phyloP scores from a whole-genome alignment of 2,888 invertebrate genomes.

The Watsonalla binaria region DNA sequence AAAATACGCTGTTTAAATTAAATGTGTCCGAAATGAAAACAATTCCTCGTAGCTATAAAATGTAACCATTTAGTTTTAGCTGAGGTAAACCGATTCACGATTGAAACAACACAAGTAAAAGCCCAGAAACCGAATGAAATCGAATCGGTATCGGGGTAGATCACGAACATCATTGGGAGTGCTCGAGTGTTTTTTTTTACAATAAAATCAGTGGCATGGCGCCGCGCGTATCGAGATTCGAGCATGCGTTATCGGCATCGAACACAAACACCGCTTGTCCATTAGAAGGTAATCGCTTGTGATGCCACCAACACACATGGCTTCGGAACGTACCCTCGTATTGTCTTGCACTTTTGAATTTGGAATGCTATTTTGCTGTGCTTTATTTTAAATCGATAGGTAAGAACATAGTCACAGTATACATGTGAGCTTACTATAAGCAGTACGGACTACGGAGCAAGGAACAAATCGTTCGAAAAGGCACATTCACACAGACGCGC shows the following conservation, averaged over 20 bases:
- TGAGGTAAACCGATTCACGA: not conserved
- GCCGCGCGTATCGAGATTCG: slow-evolving; percentile 63
- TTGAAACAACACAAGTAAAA: slow-evolving; percentile 15
- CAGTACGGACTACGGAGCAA: too few relatives aligned
- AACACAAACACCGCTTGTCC: slow-evolving; percentile 77
- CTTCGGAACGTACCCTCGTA: slow-evolving; percentile 45
- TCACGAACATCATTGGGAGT: slow-evolving; percentile 42
- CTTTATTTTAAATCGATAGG: slow-evolving; percentile 1
- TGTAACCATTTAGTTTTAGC: not conserved
- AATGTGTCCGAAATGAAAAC: slow-evolving; percentile 18
- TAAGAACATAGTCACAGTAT: too few relatives aligned
- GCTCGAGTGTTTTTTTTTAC: slow-evolving; percentile 39
- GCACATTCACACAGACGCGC: too few relatives aligned
- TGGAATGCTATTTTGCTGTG: slow-evolving; percentile 40
- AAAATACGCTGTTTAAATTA: too few relatives aligned
- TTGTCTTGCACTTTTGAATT: slow-evolving; percentile 60
- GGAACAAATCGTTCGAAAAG: too few relatives aligned
- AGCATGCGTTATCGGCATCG: slow-evolving; percentile 62
- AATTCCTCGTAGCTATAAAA: slow-evolving; percentile 6
- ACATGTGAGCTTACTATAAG: too few relatives aligned
- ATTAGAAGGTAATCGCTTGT: slow-evolving; percentile 78
- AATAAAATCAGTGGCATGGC: slow-evolving; percentile 72
- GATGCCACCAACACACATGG: slow-evolving; percentile 71
- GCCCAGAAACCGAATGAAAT: slow-evolving; percentile 23
- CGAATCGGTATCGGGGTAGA: slow-evolving; percentile 43